Percentiles rank a stretch among this genome's conserved stretches.
Conservation (phyloP, 2,797 vertebrate genomes). For the Austrolebias charrua region DNA sequence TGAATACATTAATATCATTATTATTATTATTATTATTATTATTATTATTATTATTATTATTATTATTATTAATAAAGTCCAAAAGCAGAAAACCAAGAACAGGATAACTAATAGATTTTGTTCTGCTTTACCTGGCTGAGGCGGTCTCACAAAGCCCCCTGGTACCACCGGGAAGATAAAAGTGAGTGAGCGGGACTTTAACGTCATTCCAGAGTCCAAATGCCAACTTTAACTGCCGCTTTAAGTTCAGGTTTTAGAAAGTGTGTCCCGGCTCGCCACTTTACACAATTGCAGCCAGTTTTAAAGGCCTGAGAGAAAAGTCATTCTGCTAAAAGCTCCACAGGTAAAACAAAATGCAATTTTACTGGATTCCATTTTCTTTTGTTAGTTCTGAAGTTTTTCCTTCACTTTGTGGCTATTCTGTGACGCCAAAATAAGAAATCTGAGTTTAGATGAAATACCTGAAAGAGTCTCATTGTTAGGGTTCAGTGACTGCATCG, state of each 20-base stretch:
- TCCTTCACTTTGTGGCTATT: not conserved
- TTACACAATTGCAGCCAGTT: slow-evolving; percentile 43
- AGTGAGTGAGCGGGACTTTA: slow-evolving; percentile 21
- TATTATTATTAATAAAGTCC: too few species aligned
- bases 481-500: not conserved
- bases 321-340: slow-evolving; percentile 63
- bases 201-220: slow-evolving; percentile 48
- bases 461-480: not conserved
- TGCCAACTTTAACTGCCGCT: slow-evolving; percentile 44
- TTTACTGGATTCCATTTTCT: slow-evolving; percentile 28
- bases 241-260: slow-evolving; percentile 37
- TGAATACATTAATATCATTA: too few species aligned
- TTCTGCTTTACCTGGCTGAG: not conserved
- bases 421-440: not conserved
- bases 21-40: too few species aligned
- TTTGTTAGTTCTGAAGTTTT: slow-evolving; percentile 4
- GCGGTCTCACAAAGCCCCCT: too few species aligned
- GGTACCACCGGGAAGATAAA: slow-evolving; percentile 6
- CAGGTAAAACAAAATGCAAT: slow-evolving; percentile 55
- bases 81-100: not conserved
- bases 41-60: too few species aligned
- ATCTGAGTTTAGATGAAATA: not conserved
- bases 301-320: slow-evolving; percentile 41
- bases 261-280: slow-evolving; percentile 26
- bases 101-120: not conserved